phyloP scores from a whole-genome alignment of 2,113 vertebrate species.

The Crotophaga sulcirostris region DNA sequence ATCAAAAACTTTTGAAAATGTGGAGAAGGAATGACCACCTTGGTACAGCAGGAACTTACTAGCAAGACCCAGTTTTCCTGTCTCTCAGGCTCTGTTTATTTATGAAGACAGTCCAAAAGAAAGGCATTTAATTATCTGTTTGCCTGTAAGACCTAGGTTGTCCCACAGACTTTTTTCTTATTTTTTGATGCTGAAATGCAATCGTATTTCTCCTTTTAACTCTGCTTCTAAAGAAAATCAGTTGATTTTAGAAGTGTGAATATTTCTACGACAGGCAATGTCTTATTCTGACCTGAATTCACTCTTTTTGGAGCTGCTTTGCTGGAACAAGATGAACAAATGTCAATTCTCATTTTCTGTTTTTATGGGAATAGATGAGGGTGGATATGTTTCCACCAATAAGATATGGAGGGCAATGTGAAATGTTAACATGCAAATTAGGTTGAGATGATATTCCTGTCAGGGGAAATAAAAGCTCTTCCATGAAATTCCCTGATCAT shows the following conservation, averaged over 20 bases:
- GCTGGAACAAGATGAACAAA: slow-evolving; percentile 10
- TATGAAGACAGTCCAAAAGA: background rate
- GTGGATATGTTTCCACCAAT: background rate
- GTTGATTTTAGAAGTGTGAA: background rate
- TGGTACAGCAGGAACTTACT: background rate
- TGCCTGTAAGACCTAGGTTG: background rate
- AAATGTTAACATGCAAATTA: slow-evolving; percentile 51
- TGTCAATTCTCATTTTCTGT: slow-evolving; percentile 21
- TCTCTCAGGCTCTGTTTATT: background rate
- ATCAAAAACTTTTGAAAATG: background rate
- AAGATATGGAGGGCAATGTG: background rate
- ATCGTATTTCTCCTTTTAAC: background rate
- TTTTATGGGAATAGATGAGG: background rate
- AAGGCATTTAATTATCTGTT: background rate
- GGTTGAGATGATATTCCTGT: slow-evolving; percentile 15
- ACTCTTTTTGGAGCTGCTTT: background rate
- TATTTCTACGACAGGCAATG: background rate
- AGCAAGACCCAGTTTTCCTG: background rate
- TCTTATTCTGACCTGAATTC: slow-evolving; percentile 18
- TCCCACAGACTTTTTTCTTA: background rate
- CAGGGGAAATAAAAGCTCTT: slow-evolving; percentile 53
- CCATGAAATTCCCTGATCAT: slow-evolving; percentile 47
- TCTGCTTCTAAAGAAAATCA: background rate
- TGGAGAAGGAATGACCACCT: background rate
- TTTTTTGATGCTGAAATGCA: background rate